phyloP scores from a whole-genome alignment of 2,888 invertebrate species.

The Sipha maydis region DNA sequence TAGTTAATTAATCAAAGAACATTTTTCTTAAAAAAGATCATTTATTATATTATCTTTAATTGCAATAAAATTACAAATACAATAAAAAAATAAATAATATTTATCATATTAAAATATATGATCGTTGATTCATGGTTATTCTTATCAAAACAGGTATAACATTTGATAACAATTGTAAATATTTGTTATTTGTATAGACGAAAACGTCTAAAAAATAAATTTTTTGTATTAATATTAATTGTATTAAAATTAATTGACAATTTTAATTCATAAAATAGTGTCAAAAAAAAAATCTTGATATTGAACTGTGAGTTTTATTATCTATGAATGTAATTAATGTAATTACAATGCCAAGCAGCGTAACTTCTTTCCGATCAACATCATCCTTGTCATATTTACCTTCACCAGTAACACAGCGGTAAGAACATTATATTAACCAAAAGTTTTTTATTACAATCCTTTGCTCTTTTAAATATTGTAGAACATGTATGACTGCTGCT shows the following conservation, averaged over 20 bases:
- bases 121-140: no score
- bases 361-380: conserved; percentile 53
- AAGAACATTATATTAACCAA: background rate
- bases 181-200: background rate
- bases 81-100: no score
- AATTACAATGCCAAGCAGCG: conserved; percentile 53
- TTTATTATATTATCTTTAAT: no score
- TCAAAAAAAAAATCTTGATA: background rate
- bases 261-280: background rate
- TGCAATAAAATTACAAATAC: no score
- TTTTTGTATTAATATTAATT: background rate
- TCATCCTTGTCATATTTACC: conserved; percentile 64
- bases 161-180: background rate
- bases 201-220: background rate
- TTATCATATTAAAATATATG: no score
- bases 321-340: background rate
- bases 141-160: no score
- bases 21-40: no score
- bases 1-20: no score
- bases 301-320: background rate
- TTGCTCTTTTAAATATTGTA: conserved; percentile 67
- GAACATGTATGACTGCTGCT: conserved; percentile 82
- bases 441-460: background rate
- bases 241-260: background rate
- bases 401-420: conserved; percentile 65